Base-by-base conservation (phyloP, 2,797 vertebrate genomes). In the Zalophus californianus region DNA sequence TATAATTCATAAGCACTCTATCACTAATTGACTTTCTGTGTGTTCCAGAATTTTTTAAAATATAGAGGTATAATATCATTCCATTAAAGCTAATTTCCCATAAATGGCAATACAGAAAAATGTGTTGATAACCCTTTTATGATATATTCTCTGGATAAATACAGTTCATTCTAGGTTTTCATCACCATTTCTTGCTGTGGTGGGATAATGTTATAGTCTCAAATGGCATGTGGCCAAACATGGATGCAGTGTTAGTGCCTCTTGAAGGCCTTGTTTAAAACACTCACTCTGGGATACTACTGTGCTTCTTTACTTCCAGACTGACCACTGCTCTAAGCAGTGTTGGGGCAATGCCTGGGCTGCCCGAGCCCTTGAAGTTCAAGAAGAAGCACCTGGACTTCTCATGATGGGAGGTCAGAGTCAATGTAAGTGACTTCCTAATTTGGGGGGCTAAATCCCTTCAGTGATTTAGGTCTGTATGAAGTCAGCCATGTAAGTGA, bases 391-490 rank as follows among this genome's bases (percentile, higher is more conserved):
- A 90, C 50, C 96, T 93, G 98, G 82, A 95, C 89, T 96, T 96
- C 95, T 96, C 93, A 85, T 95, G 94, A 90, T 79, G 89, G 95
- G 89, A 94, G 89, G 73, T 95, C 93, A 96, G 73, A 97, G 93
- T 78, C 97, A 32, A 94, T 96, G 87, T 95, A 95, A 96, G 90
- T 97, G 97, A 94, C 89, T 97, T 97, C 94, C 92, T 94, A n/a
- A 86, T 91, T 84, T 86, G 62, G 79, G 44, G 87, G 66, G 56
- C 94, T 91, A n/a, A 92, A 78, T 92, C 72, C 90, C 94, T 92
- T 88, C 77, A 72, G 52, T 77, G 68, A 48, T 35, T 72, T 92
- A 90, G 50, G 25, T 87, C 80, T 58, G 25, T 89, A 14, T 21
- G 48, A 93, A 68, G 32, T 78, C 73, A 92, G 27, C 35, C 54